Percentiles rank a stretch among this genome's conserved stretches.
These are phyloP conservation scores for Episyrphus balteatus DNA, from an alignment of 1,140 invertebrate species.

Conservation along the genomic window DNA sequence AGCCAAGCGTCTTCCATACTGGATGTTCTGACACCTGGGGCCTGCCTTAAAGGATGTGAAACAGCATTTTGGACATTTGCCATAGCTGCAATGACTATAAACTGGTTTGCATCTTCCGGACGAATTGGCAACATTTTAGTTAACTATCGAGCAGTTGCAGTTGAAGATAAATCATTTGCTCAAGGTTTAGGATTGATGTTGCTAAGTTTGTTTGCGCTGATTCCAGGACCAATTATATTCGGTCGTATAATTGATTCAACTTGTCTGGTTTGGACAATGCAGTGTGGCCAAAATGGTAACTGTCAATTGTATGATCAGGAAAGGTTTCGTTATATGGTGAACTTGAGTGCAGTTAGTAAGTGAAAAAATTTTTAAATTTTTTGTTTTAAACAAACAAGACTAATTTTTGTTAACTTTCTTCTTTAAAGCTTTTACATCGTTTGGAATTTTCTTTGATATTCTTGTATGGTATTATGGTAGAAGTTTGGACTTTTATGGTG, in stretches of 20 bases:
- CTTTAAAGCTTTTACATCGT: conserved; percentile 40
- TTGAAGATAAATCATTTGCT: conserved; percentile 51
- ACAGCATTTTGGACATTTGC: conserved; percentile 37
- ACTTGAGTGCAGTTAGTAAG: conserved; percentile 45
- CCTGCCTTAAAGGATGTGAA: conserved; percentile 43
- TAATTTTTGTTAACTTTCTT: conserved; percentile 1
- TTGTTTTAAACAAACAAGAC: neutral
- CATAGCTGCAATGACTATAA: conserved; percentile 40
- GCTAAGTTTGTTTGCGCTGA: conserved; percentile 52
- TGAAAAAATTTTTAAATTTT: neutral
- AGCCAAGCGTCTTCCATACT: no score
- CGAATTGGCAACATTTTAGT: conserved; percentile 50
- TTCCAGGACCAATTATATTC: conserved; percentile 55
- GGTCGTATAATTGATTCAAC: conserved; percentile 52
- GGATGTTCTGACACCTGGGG: conserved; percentile 37
- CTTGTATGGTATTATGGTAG: conserved; percentile 46
- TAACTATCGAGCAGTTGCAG: conserved; percentile 47
- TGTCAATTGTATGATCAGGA: conserved; percentile 53
- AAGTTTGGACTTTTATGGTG: conserved; percentile 46
- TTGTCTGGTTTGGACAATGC: conserved; percentile 52
- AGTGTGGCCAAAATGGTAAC: conserved; percentile 48
- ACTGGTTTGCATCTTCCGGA: conserved; percentile 46
- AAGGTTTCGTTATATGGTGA: conserved; percentile 46
- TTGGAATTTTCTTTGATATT: conserved; percentile 46
- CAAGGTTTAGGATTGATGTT: conserved; percentile 50